Evolutionary conservation across 2,888 invertebrate genomes (phyloP), one percentile per base, ranked within the genome.

Genomic region (Tetrapedia diversipes): DNA sequence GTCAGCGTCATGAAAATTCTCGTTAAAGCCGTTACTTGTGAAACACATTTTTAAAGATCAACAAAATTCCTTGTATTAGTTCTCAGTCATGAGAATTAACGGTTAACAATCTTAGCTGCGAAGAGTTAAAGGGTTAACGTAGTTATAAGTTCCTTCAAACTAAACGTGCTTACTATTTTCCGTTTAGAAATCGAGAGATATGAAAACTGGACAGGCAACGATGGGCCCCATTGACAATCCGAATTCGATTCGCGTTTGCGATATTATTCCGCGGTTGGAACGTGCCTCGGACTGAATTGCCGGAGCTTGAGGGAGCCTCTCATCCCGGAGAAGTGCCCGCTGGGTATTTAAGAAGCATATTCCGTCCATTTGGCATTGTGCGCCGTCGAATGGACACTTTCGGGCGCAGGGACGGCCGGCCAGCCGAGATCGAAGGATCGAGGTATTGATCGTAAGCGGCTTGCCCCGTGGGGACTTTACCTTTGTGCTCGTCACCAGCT

Each of bases 401-500:
- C 65, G 56, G 63, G 45, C 60, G 57, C 4, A 16, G 29, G 54
- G 60, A 56, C 57, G 73, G 75, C 79, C 51, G 80, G 47, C 60
- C 51, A 41, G 66, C 41, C 57, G 64, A 82, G 85, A 84, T 84
- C 86, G 84, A 80, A 86, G 79, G 85, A 85, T 85, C 86, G 76
- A 80, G 85, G 85, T 86, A 89, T 90, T 88, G 90, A 91, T 90
- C 90, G 89, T 89, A 90, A 90, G 90, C 90, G 84, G 89, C 88
- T 90, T 89, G 87, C 71, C 76, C 71, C 49, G 69, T 74, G 79
- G 82, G 77, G 80, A 49, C 74, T 82, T 85, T 74, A 80, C 85
- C 81, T 81, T 88, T 88, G 87, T 87, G 70, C 80, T 70, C 56
- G 37, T 68, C 78, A 77, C 63, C 85, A 67, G 77, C 83, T 82